Percentiles rank a stretch among this genome's conserved stretches.
phyloP scores from a whole-genome alignment of 2,113 vertebrate genomes.

The Silurus asotus region DNA sequence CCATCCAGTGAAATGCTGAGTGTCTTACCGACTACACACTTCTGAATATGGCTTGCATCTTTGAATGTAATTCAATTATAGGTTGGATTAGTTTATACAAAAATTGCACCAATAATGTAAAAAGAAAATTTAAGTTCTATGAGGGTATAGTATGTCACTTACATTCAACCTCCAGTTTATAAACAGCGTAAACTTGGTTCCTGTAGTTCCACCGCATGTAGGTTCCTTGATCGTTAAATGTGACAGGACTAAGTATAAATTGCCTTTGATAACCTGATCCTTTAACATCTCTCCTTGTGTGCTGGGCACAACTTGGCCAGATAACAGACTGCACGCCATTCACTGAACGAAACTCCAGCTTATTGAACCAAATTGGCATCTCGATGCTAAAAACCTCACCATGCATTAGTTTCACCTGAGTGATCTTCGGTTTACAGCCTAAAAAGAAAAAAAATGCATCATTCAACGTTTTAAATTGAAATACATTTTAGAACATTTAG shows the following conservation, averaged over 20 bases:
- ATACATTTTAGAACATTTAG: background rate
- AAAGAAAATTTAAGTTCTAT: background rate
- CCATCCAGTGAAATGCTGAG: constrained; percentile 61
- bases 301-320: constrained; percentile 3
- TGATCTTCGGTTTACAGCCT: constrained; percentile 13
- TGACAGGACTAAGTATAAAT: background rate
- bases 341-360: constrained; percentile 4
- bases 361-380: constrained; percentile 21
- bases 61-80: background rate
- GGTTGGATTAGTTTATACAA: background rate
- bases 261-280: constrained; percentile 8
- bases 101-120: background rate
- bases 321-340: background rate
- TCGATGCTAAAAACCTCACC: background rate
- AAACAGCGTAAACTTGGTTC: background rate
- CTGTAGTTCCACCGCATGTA: constrained; percentile 30
- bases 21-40: constrained; percentile 58
- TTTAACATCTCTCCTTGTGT: constrained; percentile 9
- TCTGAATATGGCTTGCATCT: background rate
- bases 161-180: constrained; percentile 8
- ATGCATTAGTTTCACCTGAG: background rate
- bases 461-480: background rate
- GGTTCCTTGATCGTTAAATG: constrained; percentile 19
- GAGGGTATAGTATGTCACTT: background rate
- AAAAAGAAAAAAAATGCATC: background rate